Base-by-base conservation (phyloP, 1,140 invertebrate genomes). In the Apis laboriosa region DNA sequence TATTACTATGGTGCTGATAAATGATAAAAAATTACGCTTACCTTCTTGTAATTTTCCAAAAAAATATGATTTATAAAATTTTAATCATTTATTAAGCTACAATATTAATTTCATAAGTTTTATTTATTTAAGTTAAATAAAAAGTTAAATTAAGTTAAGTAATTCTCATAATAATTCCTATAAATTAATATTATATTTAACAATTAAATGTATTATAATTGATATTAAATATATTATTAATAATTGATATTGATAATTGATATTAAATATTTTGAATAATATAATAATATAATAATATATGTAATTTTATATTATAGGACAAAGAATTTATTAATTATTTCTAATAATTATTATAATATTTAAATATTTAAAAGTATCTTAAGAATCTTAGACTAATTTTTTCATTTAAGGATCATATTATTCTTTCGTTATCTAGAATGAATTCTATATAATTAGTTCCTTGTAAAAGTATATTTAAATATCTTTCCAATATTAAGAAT, bases 401-500 rank as follows among this genome's bases (percentile, higher is more conserved):
- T 61, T 51, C 21, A n/a, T 63, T 66, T 70, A 17, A n/a, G 8
- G 5, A 13, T 49, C n/a, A 53, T 5, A 55, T 17, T 80, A 61
- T 58, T 17, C 64, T 34, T 60, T 2, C 15, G 13, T 11, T 0
- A 24, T 21, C 49, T 28, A 9, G 7, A n/a, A 34, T n/a, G 34
- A 86, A 73, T 82, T 55, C 55, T 9, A 2, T 51, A 63, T 64
- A 67, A 63, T 67, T 55, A 21, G 21, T 51, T 73, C 49, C 28
- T 51, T 73, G 34, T 9, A 49, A 64, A 81, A 88, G 87, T 34
- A 75, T 21, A 17, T 28, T 83, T 88, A 71, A 88, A 81, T 77
- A 60, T 64, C 43, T 68, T 81, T 88, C 79, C 84, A 77, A 77
- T 83, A 55, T n/a, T 81, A 76, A 76, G 81, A 79, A 88, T 83